These are phyloP conservation scores for Tribolium freemani DNA, from an alignment of 2,888 invertebrate species.

Conservation along the genomic window DNA sequence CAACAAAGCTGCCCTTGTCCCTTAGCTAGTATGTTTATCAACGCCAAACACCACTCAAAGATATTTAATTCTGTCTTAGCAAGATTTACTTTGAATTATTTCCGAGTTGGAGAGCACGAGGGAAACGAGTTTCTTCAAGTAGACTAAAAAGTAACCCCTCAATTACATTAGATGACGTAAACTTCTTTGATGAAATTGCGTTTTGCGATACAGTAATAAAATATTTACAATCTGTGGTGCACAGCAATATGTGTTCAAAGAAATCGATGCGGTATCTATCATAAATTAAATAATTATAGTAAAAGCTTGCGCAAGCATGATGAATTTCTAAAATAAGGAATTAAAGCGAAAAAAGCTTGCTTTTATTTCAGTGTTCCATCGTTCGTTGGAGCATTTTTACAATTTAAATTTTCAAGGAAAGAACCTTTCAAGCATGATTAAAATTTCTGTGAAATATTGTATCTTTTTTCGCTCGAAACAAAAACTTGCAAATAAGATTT, in stretches of 20 bases:
- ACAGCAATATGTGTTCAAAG: background rate
- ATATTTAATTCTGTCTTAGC: slow-evolving; percentile 29
- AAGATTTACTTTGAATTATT: slow-evolving; percentile 16
- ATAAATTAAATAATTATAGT: background rate
- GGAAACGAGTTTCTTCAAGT: slow-evolving; percentile 14
- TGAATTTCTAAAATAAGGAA: slow-evolving; percentile 1
- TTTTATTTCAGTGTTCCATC: background rate
- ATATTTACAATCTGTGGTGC: background rate
- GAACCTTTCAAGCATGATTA: slow-evolving; percentile 12
- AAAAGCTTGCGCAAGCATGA: too few relatives aligned
- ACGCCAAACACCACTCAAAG: slow-evolving; percentile 25
- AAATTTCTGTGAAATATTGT: background rate
- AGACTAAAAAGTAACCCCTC: slow-evolving; percentile 17
- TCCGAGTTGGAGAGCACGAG: slow-evolving; percentile 8
- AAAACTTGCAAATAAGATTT: background rate
- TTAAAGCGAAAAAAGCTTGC: background rate
- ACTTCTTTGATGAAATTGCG: background rate
- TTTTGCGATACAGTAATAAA: background rate
- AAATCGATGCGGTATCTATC: background rate
- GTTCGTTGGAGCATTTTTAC: slow-evolving; percentile 7
- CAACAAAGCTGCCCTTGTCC: slow-evolving; percentile 12
- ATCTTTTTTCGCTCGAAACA: background rate
- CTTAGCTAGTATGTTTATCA: slow-evolving; percentile 14
- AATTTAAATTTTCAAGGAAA: slow-evolving; percentile 14
- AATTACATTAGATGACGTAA: slow-evolving; percentile 8